phyloP scores from a whole-genome alignment of 2,113 vertebrate species.

The Sigmodon hispidus region DNA sequence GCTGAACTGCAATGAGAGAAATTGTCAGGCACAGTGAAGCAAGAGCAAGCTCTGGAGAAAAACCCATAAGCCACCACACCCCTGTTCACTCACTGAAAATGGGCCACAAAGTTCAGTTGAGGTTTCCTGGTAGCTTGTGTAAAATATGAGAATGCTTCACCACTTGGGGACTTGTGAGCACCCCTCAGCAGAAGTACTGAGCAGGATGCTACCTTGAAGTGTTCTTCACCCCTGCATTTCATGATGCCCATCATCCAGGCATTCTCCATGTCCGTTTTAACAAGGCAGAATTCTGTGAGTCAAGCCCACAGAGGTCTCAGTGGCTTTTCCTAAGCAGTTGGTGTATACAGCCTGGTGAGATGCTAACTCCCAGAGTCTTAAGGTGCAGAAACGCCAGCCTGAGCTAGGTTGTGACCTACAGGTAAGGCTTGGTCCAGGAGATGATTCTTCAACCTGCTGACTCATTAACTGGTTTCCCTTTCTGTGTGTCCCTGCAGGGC shows the following conservation, averaged over 20 bases:
- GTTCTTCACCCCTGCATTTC: background rate
- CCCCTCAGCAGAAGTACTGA: background rate
- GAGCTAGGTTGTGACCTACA: background rate
- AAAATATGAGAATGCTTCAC: background rate
- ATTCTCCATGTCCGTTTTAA: accelerated
- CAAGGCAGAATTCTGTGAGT: background rate
- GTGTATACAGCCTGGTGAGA: background rate
- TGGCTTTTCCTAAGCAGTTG: background rate
- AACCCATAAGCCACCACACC: background rate
- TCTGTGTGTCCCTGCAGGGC: constrained; percentile 84
- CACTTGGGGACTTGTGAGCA: background rate
- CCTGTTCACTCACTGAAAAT: background rate
- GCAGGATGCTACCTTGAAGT: background rate
- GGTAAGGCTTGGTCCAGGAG: background rate
- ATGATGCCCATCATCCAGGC: background rate
- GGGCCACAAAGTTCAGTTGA: background rate
- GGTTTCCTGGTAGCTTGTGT: background rate
- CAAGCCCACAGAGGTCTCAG: accelerated
- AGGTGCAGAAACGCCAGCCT: background rate
- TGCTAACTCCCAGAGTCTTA: background rate
- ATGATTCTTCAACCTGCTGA: accelerated
- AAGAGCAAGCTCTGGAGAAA: background rate
- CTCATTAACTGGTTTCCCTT: constrained; percentile 38
- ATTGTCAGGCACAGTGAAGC: background rate
- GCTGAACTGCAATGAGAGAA: background rate